Conservation (phyloP, 92 coral and sea anemone species). For the Isaurus tuberculatus region DNA sequence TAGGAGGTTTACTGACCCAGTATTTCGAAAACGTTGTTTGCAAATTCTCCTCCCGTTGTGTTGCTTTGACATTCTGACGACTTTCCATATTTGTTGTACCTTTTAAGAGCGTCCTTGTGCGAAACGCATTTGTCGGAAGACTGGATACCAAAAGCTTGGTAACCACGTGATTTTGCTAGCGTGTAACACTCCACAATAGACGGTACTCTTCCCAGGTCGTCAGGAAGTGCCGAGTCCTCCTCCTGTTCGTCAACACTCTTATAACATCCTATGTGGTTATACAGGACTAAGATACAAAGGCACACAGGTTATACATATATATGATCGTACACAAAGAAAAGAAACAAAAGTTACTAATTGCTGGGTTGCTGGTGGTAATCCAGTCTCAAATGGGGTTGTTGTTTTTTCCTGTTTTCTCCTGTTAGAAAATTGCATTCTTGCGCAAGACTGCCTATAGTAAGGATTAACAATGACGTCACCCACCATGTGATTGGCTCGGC, state of each 20-base stretch:
- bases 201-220: background rate
- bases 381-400: no score
- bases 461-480: no score
- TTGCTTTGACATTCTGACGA: background rate
- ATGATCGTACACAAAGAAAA: background rate
- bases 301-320: background rate
- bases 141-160: background rate
- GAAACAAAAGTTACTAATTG: no score
- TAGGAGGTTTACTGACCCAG: background rate
- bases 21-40: background rate
- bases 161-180: background rate
- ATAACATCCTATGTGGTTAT: background rate
- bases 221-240: background rate
- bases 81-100: background rate
- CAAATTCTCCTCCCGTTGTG: background rate
- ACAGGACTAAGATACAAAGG: background rate
- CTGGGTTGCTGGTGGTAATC: no score
- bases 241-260: background rate
- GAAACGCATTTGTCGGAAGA: background rate
- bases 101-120: background rate
- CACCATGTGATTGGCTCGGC: no score
- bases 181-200: background rate
- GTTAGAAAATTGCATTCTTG: no score
- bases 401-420: no score
- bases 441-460: no score